phyloP scores from a whole-genome alignment of 2,888 invertebrate genomes.

The Allacma fusca region DNA sequence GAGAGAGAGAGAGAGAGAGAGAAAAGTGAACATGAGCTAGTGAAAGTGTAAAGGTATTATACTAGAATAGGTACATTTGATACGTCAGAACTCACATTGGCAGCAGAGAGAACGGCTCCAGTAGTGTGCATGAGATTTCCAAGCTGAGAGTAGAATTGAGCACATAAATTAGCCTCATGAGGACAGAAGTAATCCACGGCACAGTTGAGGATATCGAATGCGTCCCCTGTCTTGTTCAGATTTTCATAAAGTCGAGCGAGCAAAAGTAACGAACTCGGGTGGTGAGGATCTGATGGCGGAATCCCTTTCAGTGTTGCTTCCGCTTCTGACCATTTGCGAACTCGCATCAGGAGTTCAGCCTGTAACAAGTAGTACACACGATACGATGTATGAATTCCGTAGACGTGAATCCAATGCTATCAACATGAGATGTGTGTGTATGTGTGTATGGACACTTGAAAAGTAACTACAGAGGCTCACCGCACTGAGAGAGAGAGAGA shows the following conservation, averaged over 20 bases:
- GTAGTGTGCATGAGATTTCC: constrained; percentile 59
- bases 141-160: constrained; percentile 57
- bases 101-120: constrained; percentile 55
- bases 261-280: constrained; percentile 53
- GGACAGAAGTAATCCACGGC: constrained; percentile 55
- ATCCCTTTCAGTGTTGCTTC: constrained; percentile 51
- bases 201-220: constrained; percentile 54
- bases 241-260: constrained; percentile 56
- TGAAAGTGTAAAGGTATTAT: neutral
- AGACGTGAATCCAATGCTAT: no score
- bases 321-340: constrained; percentile 55
- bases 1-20: neutral
- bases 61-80: no score
- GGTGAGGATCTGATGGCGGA: constrained; percentile 47
- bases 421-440: no score
- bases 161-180: constrained; percentile 54
- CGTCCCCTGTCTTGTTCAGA: constrained; percentile 56
- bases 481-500: no score
- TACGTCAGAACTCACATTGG: constrained; percentile 52
- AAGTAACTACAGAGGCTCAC: no score
- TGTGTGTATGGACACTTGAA: no score
- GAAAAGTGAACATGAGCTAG: neutral
- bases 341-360: constrained; percentile 55
- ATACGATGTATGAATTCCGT: no score
- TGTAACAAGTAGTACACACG: constrained; percentile 23